Evolutionary conservation across 2,797 vertebrate genomes (phyloP).

Genomic region (Botia almorhae): DNA sequence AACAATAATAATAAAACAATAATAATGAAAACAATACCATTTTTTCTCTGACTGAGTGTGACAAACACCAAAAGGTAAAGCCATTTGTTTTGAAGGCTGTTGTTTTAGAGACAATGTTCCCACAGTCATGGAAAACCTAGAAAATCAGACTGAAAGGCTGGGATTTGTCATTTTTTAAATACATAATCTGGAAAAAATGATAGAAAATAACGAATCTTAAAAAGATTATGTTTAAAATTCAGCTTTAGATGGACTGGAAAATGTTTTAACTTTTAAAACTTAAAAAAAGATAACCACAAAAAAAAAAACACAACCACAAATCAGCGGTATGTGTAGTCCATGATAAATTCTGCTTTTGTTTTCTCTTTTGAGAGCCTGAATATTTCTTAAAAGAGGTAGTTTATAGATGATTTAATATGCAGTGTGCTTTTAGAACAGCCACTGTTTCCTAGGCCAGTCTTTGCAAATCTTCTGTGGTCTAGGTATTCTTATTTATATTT

Average conservation of each 20-base stretch:
- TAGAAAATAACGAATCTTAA: not conserved
- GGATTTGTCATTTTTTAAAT: not conserved
- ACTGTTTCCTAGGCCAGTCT: not conserved
- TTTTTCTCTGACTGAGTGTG: not conserved
- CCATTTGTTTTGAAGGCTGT: conserved; percentile 23
- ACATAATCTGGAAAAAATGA: not conserved
- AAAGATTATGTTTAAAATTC: too few relatives aligned
- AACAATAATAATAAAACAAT: conserved; percentile 15
- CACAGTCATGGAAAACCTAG: not conserved
- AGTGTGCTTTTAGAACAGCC: not conserved
- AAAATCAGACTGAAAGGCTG: not conserved
- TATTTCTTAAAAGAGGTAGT: not conserved
- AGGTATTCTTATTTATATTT: conserved; percentile 11
- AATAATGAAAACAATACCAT: not conserved
- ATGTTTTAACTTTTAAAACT: too few relatives aligned
- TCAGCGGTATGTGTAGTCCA: not conserved
- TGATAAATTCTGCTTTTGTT: not conserved
- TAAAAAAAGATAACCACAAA: too few relatives aligned
- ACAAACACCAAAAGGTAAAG: conserved; percentile 32
- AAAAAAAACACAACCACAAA: not conserved
- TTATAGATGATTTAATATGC: not conserved
- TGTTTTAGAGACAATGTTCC: not conserved
- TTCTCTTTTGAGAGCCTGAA: not conserved
- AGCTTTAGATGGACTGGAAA: too few relatives aligned
- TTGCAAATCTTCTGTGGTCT: not conserved